Evolutionary conservation across 35 echinoderm and acorn worm genomes (phyloP).

Genomic region (Heliocidaris erythrogramma): DNA sequence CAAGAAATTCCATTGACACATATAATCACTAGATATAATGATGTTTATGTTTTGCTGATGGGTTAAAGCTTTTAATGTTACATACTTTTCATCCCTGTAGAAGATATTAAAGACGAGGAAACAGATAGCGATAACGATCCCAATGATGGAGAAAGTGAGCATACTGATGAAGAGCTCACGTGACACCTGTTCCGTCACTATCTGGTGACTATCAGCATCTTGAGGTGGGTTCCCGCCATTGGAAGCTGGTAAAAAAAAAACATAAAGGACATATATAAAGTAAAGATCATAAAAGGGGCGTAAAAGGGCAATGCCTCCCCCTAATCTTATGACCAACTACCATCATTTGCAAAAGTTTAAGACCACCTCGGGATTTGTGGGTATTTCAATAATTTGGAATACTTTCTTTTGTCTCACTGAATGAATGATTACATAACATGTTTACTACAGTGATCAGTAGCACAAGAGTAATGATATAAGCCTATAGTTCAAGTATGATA

Average conservation of each 20-base stretch:
- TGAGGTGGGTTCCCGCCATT: conserved; percentile 72
- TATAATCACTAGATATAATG: no score
- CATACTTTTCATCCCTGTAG: conserved; percentile 95
- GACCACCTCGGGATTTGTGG: no score
- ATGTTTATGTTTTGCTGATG: neutral
- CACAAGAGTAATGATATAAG: no score
- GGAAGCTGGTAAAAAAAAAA: conserved; percentile 15
- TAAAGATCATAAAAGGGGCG: neutral
- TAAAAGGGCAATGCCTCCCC: no score
- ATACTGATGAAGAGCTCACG: conserved; percentile 73
- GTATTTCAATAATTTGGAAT: no score
- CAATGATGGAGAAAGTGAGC: conserved; percentile 70
- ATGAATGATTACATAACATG: no score
- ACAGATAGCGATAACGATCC: conserved; percentile 72
- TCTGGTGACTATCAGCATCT: conserved; percentile 57
- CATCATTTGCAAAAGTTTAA: no score
- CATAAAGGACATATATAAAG: neutral
- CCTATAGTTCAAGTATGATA: no score
- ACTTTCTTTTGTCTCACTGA: no score
- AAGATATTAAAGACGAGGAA: conserved; percentile 91
- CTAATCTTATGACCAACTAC: no score
- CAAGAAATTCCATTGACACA: no score
- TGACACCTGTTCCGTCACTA: conserved; percentile 57
- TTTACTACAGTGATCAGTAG: no score
- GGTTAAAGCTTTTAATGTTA: neutral